Evolutionary conservation across 2,888 invertebrate genomes (phyloP).

Genomic region (Phyllotreta striolata): DNA sequence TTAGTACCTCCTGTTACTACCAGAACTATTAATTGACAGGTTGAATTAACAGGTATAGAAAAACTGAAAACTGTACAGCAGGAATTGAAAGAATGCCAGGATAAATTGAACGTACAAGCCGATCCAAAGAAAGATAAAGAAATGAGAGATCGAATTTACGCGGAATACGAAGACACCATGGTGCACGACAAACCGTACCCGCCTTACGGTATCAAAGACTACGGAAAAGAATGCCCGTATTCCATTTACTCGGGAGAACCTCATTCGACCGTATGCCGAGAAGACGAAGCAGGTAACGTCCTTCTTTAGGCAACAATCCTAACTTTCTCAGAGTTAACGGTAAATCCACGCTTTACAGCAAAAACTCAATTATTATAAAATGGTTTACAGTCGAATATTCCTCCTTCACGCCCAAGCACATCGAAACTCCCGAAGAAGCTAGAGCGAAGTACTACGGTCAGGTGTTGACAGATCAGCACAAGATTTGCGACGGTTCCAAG

Average conservation of each 20-base stretch:
- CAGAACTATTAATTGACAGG: neutral
- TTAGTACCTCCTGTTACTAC: conserved; percentile 5
- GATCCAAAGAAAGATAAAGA: conserved; percentile 47
- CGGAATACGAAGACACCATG: conserved; percentile 56
- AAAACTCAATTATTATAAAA: neutral
- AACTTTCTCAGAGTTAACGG: neutral
- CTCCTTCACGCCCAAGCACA: conserved; percentile 55
- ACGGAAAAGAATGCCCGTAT: conserved; percentile 54
- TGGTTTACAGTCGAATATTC: conserved; percentile 13
- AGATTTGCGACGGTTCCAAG: conserved; percentile 52
- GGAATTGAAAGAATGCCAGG: conserved; percentile 57
- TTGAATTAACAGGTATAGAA: conserved; percentile 38
- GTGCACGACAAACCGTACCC: conserved; percentile 51
- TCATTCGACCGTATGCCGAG: conserved; percentile 50
- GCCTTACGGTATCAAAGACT: conserved; percentile 55
- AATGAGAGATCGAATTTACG: conserved; percentile 48
- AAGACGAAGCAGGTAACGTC: conserved; percentile 45
- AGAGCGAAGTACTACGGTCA: conserved; percentile 56
- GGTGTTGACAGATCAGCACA: conserved; percentile 54
- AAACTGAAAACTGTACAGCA: conserved; percentile 52
- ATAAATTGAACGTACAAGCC: conserved; percentile 45
- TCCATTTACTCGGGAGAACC: conserved; percentile 53
- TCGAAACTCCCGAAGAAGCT: conserved; percentile 59
- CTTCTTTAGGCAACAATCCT: neutral
- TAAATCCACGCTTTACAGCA: neutral